Base-by-base conservation (phyloP, 1,140 invertebrate genomes). In the Hirudo medicinalis region DNA sequence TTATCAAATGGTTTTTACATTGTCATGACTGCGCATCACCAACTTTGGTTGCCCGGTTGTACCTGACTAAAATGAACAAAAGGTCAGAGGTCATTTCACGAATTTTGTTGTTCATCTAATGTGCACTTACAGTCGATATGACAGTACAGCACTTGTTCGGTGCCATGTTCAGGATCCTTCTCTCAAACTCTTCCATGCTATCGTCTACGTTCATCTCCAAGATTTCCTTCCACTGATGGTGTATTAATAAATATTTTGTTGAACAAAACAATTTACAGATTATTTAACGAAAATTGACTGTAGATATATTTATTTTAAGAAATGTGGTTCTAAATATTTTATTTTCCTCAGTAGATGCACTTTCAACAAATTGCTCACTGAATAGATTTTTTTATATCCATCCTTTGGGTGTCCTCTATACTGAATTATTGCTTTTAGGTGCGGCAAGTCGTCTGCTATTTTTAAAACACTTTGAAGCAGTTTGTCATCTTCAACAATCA, bases 31-130 rank as follows among this genome's bases (percentile, higher is more conserved):
- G 70, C 93, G 79, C 91, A 94, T 93, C 11, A 90, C 90, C 0
- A 87, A 91, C 81, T 94, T 93, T n/a, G 91, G 89, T 75, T 88
- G 85, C 17, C 91, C 91, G 40, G 90, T 88, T 0, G 91, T 93
- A 8, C 91, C 91, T 5, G 90, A 92, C 87, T 90, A 70, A 71
- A 75, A 53, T 32, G 43, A 49, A 49, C 0, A 1, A 15, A 2
- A 11, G 43, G 15, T 49, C 43, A 49, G 15, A 8, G 9, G 5
- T 49, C 43, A 36, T 49, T 66, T 53, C 53, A 25, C 53, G 27
- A 49, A 13, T 49, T 15, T 5, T 2, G 11, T 40, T 4, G 11
- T 49, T 49, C 13, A 49, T 2, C 9, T 49, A 49, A 49, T 9
- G 1, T 8, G 43, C 3, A 49, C 43, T 84, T 83, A 90, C 88